These are phyloP conservation scores for Pycnomerus fuliginosus DNA, from an alignment of 2,888 invertebrate species.

Conservation along the genomic window DNA sequence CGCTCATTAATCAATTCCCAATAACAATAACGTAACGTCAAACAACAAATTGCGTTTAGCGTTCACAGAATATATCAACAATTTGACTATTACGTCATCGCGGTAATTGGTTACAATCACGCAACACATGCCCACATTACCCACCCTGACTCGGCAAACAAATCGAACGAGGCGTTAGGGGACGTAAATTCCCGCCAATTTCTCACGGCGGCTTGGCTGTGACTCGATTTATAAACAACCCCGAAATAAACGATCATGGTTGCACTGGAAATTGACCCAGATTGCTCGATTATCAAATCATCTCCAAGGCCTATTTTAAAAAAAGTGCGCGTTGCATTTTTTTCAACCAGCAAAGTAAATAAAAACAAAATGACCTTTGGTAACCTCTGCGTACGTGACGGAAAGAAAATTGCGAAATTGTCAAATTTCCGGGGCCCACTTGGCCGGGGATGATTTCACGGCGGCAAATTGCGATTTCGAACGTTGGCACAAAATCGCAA, in stretches of 20 bases:
- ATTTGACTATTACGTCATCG: too few relatives aligned
- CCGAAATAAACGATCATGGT: too few relatives aligned
- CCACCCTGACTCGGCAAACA: background rate
- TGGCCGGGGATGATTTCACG: constrained; percentile 25
- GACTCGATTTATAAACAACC: too few relatives aligned
- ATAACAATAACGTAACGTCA: too few relatives aligned
- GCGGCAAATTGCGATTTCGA: constrained; percentile 46
- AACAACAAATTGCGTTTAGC: background rate
- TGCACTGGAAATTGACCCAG: too few relatives aligned
- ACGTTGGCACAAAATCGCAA: constrained; percentile 19
- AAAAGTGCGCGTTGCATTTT: too few relatives aligned
- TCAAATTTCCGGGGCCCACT: constrained; percentile 1
- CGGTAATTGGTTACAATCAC: too few relatives aligned
- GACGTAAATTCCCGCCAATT: constrained; percentile 15
- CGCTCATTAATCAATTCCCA: constrained; percentile 21
- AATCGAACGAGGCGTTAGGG: background rate
- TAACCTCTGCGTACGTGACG: constrained; percentile 19
- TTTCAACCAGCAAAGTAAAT: too few relatives aligned
- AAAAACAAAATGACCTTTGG: constrained; percentile 25
- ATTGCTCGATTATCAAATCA: too few relatives aligned
- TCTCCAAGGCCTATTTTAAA: too few relatives aligned
- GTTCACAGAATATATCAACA: background rate
- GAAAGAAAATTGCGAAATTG: background rate
- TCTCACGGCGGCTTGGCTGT: too few relatives aligned
- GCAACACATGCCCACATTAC: constrained; percentile 10